Base-by-base conservation (phyloP, 2,888 invertebrate species). In the Drosophila infuscata region DNA sequence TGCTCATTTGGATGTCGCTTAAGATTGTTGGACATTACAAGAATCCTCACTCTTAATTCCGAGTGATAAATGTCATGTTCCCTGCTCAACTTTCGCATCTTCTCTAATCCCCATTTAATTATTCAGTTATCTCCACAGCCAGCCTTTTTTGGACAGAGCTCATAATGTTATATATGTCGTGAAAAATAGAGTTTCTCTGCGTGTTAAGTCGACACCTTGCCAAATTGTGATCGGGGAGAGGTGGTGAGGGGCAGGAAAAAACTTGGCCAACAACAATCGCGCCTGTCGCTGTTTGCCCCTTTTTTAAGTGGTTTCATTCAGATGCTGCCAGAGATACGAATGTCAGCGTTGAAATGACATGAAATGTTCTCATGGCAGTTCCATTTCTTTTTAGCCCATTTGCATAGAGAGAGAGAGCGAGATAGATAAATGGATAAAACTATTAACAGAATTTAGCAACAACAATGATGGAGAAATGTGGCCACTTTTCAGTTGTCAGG, bases 401-500 rank as follows among this genome's bases (percentile, higher is more conserved):
- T 86, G 82, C 75, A 76, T 82, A 74, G 83, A 43, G 43, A 5
- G 12, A 30, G 25, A 66, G 81, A 79, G 65, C 57, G 63, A 46
- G 67, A 76, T 62, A 68, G 51, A 25, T 0, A 25, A 5, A 17
- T 67, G 66, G 89, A 90, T 91, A 89, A 91, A 87, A 89, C 91
- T 87, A 88, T 91, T 91, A 91, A 85, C 82, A 89, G 91, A 91
- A 91, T 88, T 91, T 91, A 89, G 88, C 86, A 88, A 88, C 70
- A 75, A 88, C 76, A 88, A 90, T 88, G 84, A 60, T 63, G 74
- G 77, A 87, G 88, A 84, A 91, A 89, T 87, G 86, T 91, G 88
- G 70, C 80, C 86, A 89, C 87, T 90, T 82, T 87, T 90, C 85
- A 90, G 84, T 62, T 90, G 85, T 89, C 85, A 54, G 17, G 25